phyloP scores from a whole-genome alignment of 2,888 invertebrate genomes.

The Xiphydria camelus region DNA sequence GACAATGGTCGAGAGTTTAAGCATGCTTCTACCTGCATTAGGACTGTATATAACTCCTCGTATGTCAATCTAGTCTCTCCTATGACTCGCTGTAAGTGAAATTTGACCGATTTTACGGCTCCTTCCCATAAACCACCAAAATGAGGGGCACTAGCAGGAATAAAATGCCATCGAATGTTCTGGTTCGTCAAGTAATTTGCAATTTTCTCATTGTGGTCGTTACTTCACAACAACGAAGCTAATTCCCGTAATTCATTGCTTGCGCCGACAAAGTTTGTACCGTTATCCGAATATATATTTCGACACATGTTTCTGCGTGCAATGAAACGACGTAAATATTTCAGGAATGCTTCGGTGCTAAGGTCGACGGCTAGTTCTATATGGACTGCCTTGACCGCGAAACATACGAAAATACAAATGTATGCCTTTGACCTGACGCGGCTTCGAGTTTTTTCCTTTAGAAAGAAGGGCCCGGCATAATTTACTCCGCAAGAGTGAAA shows the following conservation, averaged over 20 bases:
- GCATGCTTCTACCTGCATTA: conserved; percentile 11
- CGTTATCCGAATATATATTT: conserved; percentile 13
- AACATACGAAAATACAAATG: conserved; percentile 11
- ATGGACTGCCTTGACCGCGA: conserved; percentile 11
- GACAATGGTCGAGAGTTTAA: no score
- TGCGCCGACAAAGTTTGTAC: conserved; percentile 13
- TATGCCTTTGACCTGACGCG: conserved; percentile 11
- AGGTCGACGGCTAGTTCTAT: conserved; percentile 11
- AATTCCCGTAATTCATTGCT: conserved; percentile 5
- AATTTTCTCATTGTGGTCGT: conserved; percentile 3
- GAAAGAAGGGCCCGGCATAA: conserved; percentile 9
- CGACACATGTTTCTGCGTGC: conserved; percentile 9
- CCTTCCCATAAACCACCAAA: conserved; percentile 15
- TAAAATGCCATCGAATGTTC: conserved; percentile 11
- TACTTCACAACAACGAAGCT: conserved; percentile 7
- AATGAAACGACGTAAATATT: conserved; percentile 9
- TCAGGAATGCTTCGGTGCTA: conserved; percentile 7
- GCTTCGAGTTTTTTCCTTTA: conserved; percentile 6
- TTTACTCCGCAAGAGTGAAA: conserved; percentile 13
- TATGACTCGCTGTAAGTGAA: conserved; percentile 11
- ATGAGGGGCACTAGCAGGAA: conserved; percentile 9
- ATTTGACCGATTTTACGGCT: conserved; percentile 11
- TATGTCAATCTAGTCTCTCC: conserved; percentile 6
- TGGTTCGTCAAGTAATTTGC: background rate
- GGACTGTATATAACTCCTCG: no score